These are phyloP conservation scores for Malurus splendens DNA, from an alignment of 2,797 vertebrate species.

Conservation along the genomic window DNA sequence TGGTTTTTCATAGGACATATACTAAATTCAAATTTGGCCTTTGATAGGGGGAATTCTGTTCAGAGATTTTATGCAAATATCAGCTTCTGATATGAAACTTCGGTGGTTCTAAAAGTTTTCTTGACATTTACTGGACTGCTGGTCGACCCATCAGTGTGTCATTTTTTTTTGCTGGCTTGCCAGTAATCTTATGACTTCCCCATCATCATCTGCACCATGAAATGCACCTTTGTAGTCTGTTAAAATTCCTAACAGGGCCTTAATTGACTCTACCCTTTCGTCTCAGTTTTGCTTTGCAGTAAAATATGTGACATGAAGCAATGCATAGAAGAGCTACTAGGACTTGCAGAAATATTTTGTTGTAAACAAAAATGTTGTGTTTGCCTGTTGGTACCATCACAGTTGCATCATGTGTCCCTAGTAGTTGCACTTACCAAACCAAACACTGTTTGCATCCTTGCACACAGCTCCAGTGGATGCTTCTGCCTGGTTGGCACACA, in stretches of 20 bases:
- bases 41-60: background rate
- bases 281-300: background rate
- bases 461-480: background rate
- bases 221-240: background rate
- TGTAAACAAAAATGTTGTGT: background rate
- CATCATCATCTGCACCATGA: background rate
- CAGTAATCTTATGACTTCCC: background rate
- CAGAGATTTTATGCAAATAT: background rate
- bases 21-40: background rate
- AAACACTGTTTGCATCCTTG: background rate
- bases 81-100: background rate
- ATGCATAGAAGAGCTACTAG: background rate
- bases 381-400: background rate
- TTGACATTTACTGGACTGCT: background rate
- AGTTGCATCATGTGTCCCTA: background rate
- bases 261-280: background rate
- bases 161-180: background rate
- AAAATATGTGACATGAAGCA: background rate
- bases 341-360: background rate
- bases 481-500: background rate
- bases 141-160: background rate
- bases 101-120: background rate
- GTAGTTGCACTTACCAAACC: background rate
- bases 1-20: background rate
- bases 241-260: background rate